These are phyloP conservation scores for Leptopilina syphax DNA, from an alignment of 2,888 invertebrate species.

Conservation along the genomic window DNA sequence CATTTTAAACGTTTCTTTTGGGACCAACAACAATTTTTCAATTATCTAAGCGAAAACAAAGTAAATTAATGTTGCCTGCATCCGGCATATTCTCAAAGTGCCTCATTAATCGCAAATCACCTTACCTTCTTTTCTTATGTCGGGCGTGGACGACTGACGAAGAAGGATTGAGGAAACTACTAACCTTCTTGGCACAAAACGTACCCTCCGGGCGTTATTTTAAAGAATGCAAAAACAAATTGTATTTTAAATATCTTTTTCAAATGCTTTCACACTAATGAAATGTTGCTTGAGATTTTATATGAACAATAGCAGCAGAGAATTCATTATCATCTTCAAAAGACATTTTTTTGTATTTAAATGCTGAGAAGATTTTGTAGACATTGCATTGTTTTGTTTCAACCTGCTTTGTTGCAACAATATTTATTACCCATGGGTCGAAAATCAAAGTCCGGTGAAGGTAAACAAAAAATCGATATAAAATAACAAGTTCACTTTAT, in stretches of 20 bases:
- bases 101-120: conserved; percentile 35
- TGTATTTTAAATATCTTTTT: not conserved
- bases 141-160: conserved; percentile 36
- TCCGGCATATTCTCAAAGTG: conserved; percentile 40
- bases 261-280: not conserved
- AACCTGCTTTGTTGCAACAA: too few relatives aligned
- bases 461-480: not conserved
- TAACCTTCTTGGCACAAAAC: conserved; percentile 35
- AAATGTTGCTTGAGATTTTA: not conserved
- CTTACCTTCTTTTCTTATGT: conserved; percentile 19
- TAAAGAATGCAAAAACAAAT: not conserved
- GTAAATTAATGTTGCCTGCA: conserved; percentile 62
- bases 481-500: conserved; percentile 4
- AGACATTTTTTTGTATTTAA: too few relatives aligned
- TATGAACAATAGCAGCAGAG: not conserved
- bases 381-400: too few relatives aligned
- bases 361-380: too few relatives aligned
- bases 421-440: not conserved
- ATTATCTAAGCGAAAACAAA: conserved; percentile 67
- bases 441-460: not conserved
- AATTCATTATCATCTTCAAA: too few relatives aligned
- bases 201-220: not conserved
- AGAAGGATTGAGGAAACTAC: conserved; percentile 36
- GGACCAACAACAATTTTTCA: conserved; percentile 66
- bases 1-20: conserved; percentile 29